Base-by-base conservation (phyloP, 2,797 vertebrate species). In the Tapirus indicus region DNA sequence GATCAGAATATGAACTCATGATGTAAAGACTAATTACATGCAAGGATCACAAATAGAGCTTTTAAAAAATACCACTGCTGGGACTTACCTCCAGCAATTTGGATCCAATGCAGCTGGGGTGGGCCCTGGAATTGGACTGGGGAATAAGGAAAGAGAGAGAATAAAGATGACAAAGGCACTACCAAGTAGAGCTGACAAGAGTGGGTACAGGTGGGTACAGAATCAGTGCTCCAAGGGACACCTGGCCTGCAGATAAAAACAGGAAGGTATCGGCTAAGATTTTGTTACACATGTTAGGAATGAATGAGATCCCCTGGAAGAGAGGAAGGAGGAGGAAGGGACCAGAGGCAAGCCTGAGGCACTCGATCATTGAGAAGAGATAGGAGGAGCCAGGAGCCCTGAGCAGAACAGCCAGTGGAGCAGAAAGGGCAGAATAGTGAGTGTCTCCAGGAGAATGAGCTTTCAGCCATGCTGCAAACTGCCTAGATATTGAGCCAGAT, bases 361-460 rank as follows among this genome's bases (percentile, higher is more conserved):
- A 27, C 4, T 12, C 1, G 14, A 62, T 44, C 25, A 12, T 8
- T 21, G 10, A 68, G 44, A 58, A 7, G 7, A 29, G 29, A 27
- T 14, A 20, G 4, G 8, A 8, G 14, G 17, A 4, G 0, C 32
- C 8, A 0, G n/a, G 18, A 32, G 9, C 38, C 13, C 44, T 2
- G 18, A 52, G 38, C 7, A 6, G 12, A 66, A 20, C 5, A 20
- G 17, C 38, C 11, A 3, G 17, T 10, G 7, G 18, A 32, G 25
- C 35, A 41, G 35, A 79, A 32, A 14, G 6, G 6, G 41, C 49
- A 21, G 56, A 17, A 20, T 21, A 94, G 21, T 12, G 4, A 77
- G 14, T 25, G 35, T 23, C 52, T 21, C 2, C 20, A 41, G 38
- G 47, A 71, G 4, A 35, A 13, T 1, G 0, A 1, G 2, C 14